Conservation (phyloP, 1,140 invertebrate genomes). For the Zaprionus kolodkinae region DNA sequence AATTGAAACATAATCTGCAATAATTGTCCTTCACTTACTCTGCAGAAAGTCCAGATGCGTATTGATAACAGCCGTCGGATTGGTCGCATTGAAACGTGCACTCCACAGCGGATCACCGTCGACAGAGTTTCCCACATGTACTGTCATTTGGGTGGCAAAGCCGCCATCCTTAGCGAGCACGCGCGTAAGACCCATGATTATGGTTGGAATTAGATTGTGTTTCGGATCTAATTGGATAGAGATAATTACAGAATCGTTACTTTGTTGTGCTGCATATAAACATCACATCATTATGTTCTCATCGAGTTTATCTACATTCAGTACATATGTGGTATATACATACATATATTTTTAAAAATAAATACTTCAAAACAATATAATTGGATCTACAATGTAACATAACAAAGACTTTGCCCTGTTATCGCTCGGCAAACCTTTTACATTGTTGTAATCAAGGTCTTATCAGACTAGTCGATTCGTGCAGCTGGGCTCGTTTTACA, state of each 20-base stretch:
- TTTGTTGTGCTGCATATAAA: too few species aligned
- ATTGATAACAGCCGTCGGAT: conserved; percentile 90
- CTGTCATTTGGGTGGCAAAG: conserved; percentile 91
- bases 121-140: conserved; percentile 88
- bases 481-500: conserved; percentile 13
- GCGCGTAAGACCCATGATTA: conserved; percentile 65
- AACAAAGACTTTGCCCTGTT: conserved; percentile 1
- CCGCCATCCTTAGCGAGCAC: conserved; percentile 88
- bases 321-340: background rate
- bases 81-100: conserved; percentile 89
- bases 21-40: conserved; percentile 55
- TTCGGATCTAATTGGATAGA: background rate
- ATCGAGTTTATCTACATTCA: background rate
- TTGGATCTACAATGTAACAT: background rate
- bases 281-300: background rate
- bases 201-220: conserved; percentile 1
- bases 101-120: conserved; percentile 93
- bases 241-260: too few species aligned
- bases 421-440: conserved; percentile 7
- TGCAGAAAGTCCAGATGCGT: conserved; percentile 92
- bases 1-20: conserved; percentile 18
- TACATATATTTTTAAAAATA: conserved; percentile 1
- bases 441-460: conserved; percentile 21
- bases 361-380: background rate
- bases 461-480: conserved; percentile 16